Evolutionary conservation across 2,113 vertebrate species (phyloP).

Genomic region (Osmerus eperlanus): DNA sequence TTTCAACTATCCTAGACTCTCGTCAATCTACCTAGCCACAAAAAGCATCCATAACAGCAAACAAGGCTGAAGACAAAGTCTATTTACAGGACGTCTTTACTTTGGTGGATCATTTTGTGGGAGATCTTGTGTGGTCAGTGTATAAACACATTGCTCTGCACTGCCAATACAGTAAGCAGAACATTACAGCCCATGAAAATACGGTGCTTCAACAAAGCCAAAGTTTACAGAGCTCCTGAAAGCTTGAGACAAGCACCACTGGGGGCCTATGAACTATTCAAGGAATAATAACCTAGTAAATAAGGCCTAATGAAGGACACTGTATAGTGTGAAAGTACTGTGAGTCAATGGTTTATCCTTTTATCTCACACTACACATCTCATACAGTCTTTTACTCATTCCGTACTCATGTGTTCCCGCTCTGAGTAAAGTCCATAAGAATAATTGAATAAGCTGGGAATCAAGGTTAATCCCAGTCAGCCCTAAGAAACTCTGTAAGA

Average conservation of each 20-base stretch:
- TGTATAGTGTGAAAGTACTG: no score
- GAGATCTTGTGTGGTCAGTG: background rate
- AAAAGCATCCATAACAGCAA: background rate
- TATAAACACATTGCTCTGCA: background rate
- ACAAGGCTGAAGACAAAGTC: background rate
- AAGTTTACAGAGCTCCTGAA: no score
- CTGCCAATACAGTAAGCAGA: background rate
- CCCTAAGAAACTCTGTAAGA: background rate
- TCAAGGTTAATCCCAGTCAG: conserved; percentile 16
- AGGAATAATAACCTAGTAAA: no score
- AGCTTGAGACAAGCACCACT: no score
- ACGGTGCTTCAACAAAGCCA: no score
- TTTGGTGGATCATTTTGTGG: conserved; percentile 4
- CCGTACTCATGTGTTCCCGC: background rate
- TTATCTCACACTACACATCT: no score
- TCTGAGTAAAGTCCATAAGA: background rate
- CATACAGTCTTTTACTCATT: no score
- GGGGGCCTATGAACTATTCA: no score
- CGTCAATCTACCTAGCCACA: background rate
- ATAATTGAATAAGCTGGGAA: background rate
- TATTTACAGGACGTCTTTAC: conserved; percentile 7
- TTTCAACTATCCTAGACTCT: background rate
- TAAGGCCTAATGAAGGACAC: no score
- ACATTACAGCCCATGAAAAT: no score
- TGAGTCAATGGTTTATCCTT: no score